A percentile compares a stretch with the other conserved stretches of the same genome.
Evolutionary conservation across 2,797 vertebrate genomes (phyloP).

Genomic region (Neomorphus geoffroyi): DNA sequence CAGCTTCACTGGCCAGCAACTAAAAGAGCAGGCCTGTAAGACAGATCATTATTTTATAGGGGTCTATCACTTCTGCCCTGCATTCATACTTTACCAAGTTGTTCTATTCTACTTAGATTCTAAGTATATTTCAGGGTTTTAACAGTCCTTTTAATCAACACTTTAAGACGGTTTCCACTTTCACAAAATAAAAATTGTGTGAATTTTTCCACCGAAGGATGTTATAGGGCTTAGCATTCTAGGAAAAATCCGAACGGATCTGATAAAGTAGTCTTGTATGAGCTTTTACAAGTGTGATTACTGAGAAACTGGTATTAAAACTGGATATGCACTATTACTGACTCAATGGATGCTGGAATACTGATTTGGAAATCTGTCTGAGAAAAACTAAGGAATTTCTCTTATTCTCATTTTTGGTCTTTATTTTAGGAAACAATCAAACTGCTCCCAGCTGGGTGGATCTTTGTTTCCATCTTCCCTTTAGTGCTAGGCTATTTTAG

Average conservation of each 20-base stretch:
- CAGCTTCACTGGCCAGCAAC: neutral
- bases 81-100: neutral
- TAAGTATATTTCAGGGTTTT: neutral
- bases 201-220: slow-evolving; percentile 14
- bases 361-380: slow-evolving; percentile 28
- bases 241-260: neutral
- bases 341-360: neutral
- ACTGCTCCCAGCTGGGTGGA: slow-evolving; percentile 12
- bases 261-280: slow-evolving; percentile 34
- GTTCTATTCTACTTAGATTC: neutral
- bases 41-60: neutral
- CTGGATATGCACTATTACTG: neutral
- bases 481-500: slow-evolving; percentile 12
- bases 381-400: slow-evolving; percentile 32
- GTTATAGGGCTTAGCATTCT: neutral
- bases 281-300: neutral
- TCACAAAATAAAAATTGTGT: neutral
- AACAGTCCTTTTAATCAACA: neutral
- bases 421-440: slow-evolving; percentile 61
- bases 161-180: slow-evolving; percentile 5
- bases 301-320: slow-evolving; percentile 26
- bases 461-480: slow-evolving; percentile 33
- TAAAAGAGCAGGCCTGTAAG: no score
- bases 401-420: slow-evolving; percentile 3
- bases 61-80: neutral